A percentile compares a stretch with the other conserved stretches of the same genome.
phyloP scores from a whole-genome alignment of 2,113 vertebrate species.

The Dissostichus mawsoni region DNA sequence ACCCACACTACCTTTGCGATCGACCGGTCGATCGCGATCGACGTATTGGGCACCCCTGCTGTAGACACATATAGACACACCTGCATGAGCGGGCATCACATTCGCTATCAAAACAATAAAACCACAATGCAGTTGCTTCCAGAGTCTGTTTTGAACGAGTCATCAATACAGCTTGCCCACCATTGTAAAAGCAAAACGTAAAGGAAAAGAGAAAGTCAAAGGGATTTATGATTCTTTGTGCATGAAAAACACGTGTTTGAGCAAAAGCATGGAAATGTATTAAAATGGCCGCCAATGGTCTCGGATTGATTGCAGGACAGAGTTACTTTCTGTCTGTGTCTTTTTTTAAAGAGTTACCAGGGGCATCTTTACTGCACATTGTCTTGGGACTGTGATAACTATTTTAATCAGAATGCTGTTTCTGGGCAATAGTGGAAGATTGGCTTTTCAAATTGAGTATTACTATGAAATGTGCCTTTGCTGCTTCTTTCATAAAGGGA shows the following conservation, averaged over 20 bases:
- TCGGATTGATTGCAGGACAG: not conserved
- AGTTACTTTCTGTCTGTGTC: not conserved
- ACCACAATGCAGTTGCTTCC: not conserved
- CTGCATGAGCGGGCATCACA: not conserved
- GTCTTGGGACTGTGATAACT: slow-evolving; percentile 18
- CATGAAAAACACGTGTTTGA: not conserved
- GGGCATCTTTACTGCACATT: slow-evolving; percentile 6
- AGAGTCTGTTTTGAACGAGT: slow-evolving; percentile 13
- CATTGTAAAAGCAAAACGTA: not conserved
- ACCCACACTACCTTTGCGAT: no score
- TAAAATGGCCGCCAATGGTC: not conserved
- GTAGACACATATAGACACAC: not conserved
- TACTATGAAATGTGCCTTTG: slow-evolving; percentile 24
- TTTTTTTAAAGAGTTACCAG: slow-evolving; percentile 15
- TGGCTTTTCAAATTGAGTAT: slow-evolving; percentile 25
- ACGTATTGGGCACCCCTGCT: no score
- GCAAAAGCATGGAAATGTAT: not conserved
- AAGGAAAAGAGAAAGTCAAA: not conserved
- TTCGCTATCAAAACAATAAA: slow-evolving; percentile 4
- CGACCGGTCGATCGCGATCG: no score
- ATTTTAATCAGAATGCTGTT: slow-evolving; percentile 32
- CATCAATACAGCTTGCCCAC: slow-evolving; percentile 2
- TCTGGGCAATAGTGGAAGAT: slow-evolving; percentile 5
- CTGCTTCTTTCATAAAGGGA: slow-evolving; percentile 42
- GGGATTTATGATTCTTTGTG: not conserved